phyloP scores from a whole-genome alignment of 1,140 invertebrate genomes.

The Arctopsyche grandis region DNA sequence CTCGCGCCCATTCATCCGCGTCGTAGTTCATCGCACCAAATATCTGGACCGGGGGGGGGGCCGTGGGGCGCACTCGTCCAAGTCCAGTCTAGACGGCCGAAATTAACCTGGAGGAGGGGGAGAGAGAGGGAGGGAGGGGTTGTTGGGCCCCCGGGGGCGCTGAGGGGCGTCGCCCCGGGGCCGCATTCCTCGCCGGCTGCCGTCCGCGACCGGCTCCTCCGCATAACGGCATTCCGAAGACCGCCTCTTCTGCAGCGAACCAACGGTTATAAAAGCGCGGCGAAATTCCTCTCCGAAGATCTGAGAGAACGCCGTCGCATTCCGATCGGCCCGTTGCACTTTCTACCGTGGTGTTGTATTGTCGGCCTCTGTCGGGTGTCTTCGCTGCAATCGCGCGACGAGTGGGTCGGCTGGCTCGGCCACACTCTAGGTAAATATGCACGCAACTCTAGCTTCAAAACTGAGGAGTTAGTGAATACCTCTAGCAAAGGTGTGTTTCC shows the following conservation, averaged over 20 bases:
- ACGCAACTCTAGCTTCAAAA: too few relatives aligned
- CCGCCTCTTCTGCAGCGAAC: neutral
- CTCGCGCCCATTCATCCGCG: neutral
- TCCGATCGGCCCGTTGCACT: neutral
- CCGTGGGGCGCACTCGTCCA: neutral
- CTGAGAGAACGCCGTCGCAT: neutral
- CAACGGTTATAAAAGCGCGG: neutral
- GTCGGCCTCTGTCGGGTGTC: too few relatives aligned
- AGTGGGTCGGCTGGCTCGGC: too few relatives aligned
- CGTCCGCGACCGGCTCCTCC: slow-evolving; percentile 12
- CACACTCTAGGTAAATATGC: too few relatives aligned
- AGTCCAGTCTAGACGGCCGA: neutral
- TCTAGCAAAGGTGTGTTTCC: too few relatives aligned
- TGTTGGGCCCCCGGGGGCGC: too few relatives aligned
- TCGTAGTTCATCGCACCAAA: neutral
- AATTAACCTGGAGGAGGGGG: neutral
- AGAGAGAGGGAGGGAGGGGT: too few relatives aligned
- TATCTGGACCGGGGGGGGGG: too few relatives aligned
- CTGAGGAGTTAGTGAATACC: too few relatives aligned
- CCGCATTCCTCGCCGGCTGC: neutral
- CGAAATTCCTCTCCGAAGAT: neutral
- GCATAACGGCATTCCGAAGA: slow-evolving; percentile 18
- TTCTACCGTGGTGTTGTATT: neutral
- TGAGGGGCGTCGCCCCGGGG: neutral
- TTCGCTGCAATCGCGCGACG: too few relatives aligned